Percentiles rank a stretch among this genome's conserved stretches.
Conservation (phyloP, 2,888 invertebrate species). For the Sepioteuthis lessoniana region DNA sequence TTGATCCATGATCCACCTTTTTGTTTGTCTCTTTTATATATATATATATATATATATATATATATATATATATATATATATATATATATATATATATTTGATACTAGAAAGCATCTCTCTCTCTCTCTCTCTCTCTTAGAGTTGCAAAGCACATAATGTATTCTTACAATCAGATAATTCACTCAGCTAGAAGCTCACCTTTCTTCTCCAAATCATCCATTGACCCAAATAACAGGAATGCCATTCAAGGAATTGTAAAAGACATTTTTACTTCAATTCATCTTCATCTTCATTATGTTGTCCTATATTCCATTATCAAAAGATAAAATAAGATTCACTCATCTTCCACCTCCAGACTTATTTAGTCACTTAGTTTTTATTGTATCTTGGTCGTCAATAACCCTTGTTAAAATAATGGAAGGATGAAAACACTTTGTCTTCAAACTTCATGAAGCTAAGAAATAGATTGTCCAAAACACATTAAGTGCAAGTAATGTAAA, state of each 20-base stretch:
- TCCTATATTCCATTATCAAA: not conserved
- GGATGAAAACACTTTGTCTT: too few species aligned
- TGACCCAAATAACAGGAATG: not conserved
- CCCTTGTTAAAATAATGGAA: too few species aligned
- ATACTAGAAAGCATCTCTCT: too few species aligned
- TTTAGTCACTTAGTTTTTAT: not conserved
- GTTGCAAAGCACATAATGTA: not conserved
- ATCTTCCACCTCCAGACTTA: not conserved
- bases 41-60: too few species aligned
- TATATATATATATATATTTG: too few species aligned
- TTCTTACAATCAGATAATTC: not conserved
- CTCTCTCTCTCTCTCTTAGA: not conserved
- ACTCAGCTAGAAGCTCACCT: slow-evolving; percentile 14
- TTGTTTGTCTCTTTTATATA: too few species aligned
- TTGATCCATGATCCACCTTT: too few species aligned
- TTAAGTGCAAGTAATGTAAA: too few species aligned
- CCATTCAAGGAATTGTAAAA: not conserved
- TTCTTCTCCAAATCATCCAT: not conserved
- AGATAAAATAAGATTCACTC: not conserved
- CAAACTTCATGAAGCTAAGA: too few species aligned
- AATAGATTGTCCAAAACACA: too few species aligned
- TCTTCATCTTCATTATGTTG: not conserved
- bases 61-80: too few species aligned
- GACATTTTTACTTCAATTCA: not conserved
- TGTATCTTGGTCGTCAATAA: too few species aligned